These are phyloP conservation scores for Hirtodrosophila alboralis DNA, from an alignment of 2,888 invertebrate genomes.

Conservation along the genomic window DNA sequence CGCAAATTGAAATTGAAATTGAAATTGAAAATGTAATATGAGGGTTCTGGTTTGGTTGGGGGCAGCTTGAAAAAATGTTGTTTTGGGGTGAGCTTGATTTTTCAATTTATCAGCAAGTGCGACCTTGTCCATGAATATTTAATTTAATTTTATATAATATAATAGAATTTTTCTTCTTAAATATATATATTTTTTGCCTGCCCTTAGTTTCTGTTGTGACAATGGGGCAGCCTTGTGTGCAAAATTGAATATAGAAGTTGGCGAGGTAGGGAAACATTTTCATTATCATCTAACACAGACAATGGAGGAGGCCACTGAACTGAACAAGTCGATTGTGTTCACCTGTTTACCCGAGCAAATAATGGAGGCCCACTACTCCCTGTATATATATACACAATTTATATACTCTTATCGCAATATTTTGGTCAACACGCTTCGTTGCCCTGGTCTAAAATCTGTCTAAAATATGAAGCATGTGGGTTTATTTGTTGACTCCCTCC, in stretches of 20 bases:
- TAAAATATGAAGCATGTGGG: constrained; percentile 8
- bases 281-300: constrained; percentile 54
- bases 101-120: constrained; percentile 32
- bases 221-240: constrained; percentile 36
- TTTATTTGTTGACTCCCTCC: constrained; percentile 25
- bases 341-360: constrained; percentile 58
- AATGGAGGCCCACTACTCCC: constrained; percentile 14
- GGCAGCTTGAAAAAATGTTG: neutral
- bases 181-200: too few species aligned
- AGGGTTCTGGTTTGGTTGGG: constrained; percentile 12
- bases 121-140: constrained; percentile 63
- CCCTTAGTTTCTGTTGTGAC: constrained; percentile 26
- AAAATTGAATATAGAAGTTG: constrained; percentile 7
- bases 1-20: constrained; percentile 57
- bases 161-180: constrained; percentile 14
- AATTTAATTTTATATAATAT: constrained; percentile 18
- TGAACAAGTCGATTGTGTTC: constrained; percentile 50
- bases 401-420: constrained; percentile 40
- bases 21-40: constrained; percentile 36
- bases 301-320: constrained; percentile 51
- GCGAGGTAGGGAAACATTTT: constrained; percentile 27
- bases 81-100: too few species aligned
- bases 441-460: constrained; percentile 11
- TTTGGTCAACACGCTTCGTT: constrained; percentile 56
- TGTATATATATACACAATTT: constrained; percentile 4